Percentiles rank a stretch among this genome's conserved stretches.
phyloP scores from a whole-genome alignment of 2,888 invertebrate species.

The Xanthorhoe designata region DNA sequence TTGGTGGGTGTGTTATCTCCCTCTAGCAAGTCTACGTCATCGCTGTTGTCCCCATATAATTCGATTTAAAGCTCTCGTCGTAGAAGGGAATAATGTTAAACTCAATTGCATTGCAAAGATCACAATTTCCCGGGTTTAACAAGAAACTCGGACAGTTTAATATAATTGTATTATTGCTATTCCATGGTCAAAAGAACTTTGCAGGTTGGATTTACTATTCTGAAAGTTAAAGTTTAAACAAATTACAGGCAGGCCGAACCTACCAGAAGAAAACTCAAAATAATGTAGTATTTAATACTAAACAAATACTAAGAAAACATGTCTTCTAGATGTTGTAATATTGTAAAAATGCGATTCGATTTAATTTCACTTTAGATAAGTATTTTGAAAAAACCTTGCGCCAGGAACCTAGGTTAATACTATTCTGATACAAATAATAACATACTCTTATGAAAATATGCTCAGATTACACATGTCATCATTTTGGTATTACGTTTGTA shows the following conservation, averaged over 20 bases:
- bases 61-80: slow-evolving; percentile 81
- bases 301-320: too few relatives aligned
- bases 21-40: slow-evolving; percentile 60
- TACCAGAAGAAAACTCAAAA: too few relatives aligned
- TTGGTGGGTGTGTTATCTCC: slow-evolving; percentile 44
- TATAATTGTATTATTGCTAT: slow-evolving; percentile 41
- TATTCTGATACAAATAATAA: too few relatives aligned
- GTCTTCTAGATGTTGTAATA: too few relatives aligned
- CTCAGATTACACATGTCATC: too few relatives aligned
- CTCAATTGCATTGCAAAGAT: slow-evolving; percentile 81
- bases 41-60: slow-evolving; percentile 78
- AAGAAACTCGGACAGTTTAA: slow-evolving; percentile 55
- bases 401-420: too few relatives aligned
- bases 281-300: too few relatives aligned
- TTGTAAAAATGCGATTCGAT: too few relatives aligned
- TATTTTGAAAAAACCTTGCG: too few relatives aligned
- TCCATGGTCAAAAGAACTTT: slow-evolving; percentile 24
- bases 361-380: too few relatives aligned
- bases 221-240: background rate
- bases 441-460: too few relatives aligned
- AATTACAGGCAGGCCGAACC: background rate
- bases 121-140: slow-evolving; percentile 69
- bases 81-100: slow-evolving; percentile 79
- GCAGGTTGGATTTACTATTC: slow-evolving; percentile 13
- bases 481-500: too few relatives aligned